Conservation (phyloP, 1,140 invertebrate species). For the Drosophila arizonae region DNA sequence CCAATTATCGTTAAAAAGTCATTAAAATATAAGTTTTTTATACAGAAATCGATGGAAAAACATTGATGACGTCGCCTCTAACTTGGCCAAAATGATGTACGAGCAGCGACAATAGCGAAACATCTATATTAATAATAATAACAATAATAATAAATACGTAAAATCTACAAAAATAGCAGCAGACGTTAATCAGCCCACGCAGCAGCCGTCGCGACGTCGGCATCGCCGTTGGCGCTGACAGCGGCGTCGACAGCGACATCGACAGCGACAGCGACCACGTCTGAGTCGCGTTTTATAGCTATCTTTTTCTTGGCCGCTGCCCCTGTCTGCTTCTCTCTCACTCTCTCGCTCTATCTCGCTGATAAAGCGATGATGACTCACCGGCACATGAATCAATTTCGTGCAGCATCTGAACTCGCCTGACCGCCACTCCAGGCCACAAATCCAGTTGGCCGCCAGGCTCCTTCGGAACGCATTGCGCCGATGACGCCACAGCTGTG, state of each 20-base stretch:
- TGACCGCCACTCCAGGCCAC: slow-evolving; percentile 41
- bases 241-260: not conserved
- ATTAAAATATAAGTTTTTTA: slow-evolving; percentile 55
- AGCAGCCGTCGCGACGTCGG: not conserved
- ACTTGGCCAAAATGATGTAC: slow-evolving; percentile 48
- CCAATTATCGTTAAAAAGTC: slow-evolving; percentile 78
- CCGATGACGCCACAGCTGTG: slow-evolving; percentile 30
- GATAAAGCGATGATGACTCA: slow-evolving; percentile 68
- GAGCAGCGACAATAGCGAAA: slow-evolving; percentile 42
- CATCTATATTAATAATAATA: slow-evolving; percentile 60
- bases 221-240: not conserved
- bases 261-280: slow-evolving; percentile 1
- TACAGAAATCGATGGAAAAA: slow-evolving; percentile 64
- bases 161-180: slow-evolving; percentile 57
- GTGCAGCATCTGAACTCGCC: slow-evolving; percentile 59
- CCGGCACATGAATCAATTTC: slow-evolving; percentile 66
- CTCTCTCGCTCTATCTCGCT: slow-evolving; percentile 10
- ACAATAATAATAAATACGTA: slow-evolving; percentile 43
- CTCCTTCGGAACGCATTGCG: slow-evolving; percentile 9
- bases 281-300: not conserved
- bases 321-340: not conserved
- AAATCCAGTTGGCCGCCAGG: slow-evolving; percentile 26
- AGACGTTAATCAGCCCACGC: slow-evolving; percentile 45
- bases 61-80: slow-evolving; percentile 52
- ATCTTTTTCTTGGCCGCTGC: not conserved